These are phyloP conservation scores for Tyria jacobaeae DNA, from an alignment of 2,888 invertebrate species.

Conservation along the genomic window DNA sequence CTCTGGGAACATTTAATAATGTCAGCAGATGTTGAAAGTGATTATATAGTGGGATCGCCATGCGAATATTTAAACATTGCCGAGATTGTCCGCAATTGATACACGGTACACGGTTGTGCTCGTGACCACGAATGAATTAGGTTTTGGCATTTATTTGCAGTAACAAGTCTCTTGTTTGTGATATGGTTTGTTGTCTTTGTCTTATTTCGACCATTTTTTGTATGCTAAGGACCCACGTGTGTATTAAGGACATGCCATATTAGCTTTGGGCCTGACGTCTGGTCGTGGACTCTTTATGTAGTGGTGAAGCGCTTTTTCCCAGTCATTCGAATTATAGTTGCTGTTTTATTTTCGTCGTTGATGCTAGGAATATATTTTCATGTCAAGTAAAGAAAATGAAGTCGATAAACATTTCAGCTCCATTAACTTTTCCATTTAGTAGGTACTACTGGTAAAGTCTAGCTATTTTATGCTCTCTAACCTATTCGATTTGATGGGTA, in stretches of 20 bases:
- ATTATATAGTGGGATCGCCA: constrained; percentile 17
- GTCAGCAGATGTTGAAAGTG: constrained; percentile 16
- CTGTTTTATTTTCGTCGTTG: not conserved
- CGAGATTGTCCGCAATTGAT: constrained; percentile 19
- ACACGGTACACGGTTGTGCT: constrained; percentile 17
- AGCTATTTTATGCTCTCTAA: constrained; percentile 25
- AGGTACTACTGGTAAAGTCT: constrained; percentile 11
- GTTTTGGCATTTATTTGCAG: constrained; percentile 42
- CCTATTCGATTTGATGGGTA: constrained; percentile 37
- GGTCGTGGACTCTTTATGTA: not conserved
- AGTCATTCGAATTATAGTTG: not conserved
- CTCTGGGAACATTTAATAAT: constrained; percentile 18
- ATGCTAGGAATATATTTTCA: constrained; percentile 7
- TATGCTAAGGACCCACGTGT: not conserved
- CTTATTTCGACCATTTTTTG: constrained; percentile 12
- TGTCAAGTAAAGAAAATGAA: not conserved
- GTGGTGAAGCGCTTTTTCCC: not conserved
- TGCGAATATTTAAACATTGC: constrained; percentile 20
- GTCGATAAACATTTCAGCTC: constrained; percentile 6
- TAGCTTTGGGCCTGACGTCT: not conserved
- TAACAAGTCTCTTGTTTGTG: constrained; percentile 17
- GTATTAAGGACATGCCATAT: not conserved
- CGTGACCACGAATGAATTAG: constrained; percentile 44
- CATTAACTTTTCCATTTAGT: constrained; percentile 14
- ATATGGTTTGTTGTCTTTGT: constrained; percentile 15